phyloP scores from a whole-genome alignment of 2,113 vertebrate species.

The Lethenteron camtschaticum region DNA sequence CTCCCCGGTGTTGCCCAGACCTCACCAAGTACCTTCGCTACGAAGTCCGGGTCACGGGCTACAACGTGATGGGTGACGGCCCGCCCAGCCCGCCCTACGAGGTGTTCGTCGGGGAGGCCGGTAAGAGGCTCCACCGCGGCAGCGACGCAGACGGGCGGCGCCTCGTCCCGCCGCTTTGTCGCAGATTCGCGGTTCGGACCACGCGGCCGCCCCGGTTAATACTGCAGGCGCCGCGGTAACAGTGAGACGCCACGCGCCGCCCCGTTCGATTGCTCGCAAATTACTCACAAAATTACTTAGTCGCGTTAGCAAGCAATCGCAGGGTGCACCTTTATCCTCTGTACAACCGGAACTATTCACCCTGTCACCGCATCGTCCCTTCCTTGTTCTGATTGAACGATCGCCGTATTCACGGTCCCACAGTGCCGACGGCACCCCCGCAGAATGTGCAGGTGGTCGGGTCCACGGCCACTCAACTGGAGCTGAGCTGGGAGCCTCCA shows the following conservation, averaged over 20 bases:
- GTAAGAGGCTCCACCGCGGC: conserved; percentile 20
- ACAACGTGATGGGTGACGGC: conserved; percentile 67
- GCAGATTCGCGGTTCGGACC: too few species aligned
- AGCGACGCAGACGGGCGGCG: rapidly evolving
- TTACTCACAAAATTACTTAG: too few species aligned
- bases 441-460: conserved; percentile 54
- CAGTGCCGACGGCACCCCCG: conserved; percentile 63
- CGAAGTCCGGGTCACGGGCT: conserved; percentile 77
- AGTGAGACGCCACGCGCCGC: too few species aligned
- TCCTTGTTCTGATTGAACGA: too few species aligned
- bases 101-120: conserved; percentile 88
- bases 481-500: conserved; percentile 71
- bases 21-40: conserved; percentile 78
- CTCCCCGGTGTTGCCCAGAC: conserved; percentile 22
- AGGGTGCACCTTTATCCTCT: too few species aligned
- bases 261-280: too few species aligned
- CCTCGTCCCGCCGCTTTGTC: neutral
- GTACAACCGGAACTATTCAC: too few species aligned
- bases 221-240: too few species aligned
- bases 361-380: too few species aligned
- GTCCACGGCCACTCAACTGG: conserved; percentile 62
- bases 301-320: too few species aligned
- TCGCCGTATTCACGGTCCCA: neutral
- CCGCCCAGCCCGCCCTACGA: conserved; percentile 64
- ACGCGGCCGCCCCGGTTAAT: too few species aligned